Evolutionary conservation across 1,140 invertebrate species (phyloP).

Genomic region (Lethrus apterus): DNA sequence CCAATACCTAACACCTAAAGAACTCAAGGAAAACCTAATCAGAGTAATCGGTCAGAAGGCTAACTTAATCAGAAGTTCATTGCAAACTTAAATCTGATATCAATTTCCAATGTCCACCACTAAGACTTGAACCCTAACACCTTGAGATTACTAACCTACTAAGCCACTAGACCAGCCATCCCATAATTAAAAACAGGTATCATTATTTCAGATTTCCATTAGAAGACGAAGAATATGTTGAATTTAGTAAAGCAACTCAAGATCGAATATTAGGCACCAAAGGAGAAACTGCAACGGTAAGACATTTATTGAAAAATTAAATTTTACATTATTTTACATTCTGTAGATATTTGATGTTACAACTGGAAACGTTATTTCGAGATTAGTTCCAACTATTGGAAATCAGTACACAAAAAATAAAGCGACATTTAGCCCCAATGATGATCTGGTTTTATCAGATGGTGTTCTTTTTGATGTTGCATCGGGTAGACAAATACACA

Average conservation of each 20-base stretch:
- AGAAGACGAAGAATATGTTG: constrained; percentile 80
- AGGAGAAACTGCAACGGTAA: constrained; percentile 62
- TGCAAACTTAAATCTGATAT: too few species aligned
- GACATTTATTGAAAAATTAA: constrained; percentile 24
- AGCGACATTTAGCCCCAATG: constrained; percentile 88
- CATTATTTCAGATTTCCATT: constrained; percentile 51
- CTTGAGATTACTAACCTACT: too few species aligned
- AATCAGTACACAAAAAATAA: constrained; percentile 92
- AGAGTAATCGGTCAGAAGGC: too few species aligned
- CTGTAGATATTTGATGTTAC: constrained; percentile 82
- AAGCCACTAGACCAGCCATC: too few species aligned
- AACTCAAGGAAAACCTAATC: too few species aligned
- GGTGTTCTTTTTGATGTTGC: constrained; percentile 95
- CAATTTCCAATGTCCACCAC: too few species aligned
- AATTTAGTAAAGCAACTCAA: constrained; percentile 83
- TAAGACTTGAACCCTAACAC: too few species aligned
- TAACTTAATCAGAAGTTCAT: too few species aligned
- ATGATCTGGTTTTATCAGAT: constrained; percentile 90
- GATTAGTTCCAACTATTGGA: constrained; percentile 69
- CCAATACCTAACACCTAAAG: too few species aligned
- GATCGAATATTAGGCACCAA: constrained; percentile 81
- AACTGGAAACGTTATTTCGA: constrained; percentile 67
- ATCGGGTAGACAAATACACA: constrained; percentile 82
- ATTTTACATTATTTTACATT: constrained; percentile 22
- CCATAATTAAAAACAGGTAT: too few species aligned